Percentiles rank a stretch among this genome's conserved stretches.
These are phyloP conservation scores for Morpho helenor DNA, from an alignment of 2,888 invertebrate genomes.

Conservation along the genomic window DNA sequence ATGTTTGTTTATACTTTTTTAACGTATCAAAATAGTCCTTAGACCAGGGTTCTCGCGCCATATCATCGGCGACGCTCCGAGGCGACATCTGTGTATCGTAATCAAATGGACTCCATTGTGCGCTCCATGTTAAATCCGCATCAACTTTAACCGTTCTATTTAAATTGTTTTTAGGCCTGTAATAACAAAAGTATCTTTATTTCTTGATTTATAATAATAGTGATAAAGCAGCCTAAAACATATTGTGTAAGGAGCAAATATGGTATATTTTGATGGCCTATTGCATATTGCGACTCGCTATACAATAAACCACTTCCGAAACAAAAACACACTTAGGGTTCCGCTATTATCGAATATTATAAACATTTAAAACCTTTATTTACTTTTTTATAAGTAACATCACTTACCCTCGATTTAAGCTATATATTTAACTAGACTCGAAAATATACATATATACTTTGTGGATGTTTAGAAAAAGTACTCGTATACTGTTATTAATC, in stretches of 20 bases:
- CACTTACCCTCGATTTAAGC: too few species aligned
- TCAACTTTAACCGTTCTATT: conserved; percentile 68
- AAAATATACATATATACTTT: too few species aligned
- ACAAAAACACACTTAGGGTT: too few species aligned
- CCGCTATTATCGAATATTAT: too few species aligned
- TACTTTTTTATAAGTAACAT: too few species aligned
- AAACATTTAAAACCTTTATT: too few species aligned
- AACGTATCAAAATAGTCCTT: conserved; percentile 81
- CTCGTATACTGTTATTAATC: not conserved
- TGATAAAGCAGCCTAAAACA: too few species aligned
- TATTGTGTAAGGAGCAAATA: too few species aligned
- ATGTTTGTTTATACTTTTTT: conserved; percentile 67
- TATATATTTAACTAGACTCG: too few species aligned
- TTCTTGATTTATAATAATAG: not conserved
- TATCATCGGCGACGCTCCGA: conserved; percentile 78
- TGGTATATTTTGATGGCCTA: too few species aligned
- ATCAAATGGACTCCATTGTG: conserved; percentile 81
- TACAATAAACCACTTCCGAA: too few species aligned
- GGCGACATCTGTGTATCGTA: conserved; percentile 83
- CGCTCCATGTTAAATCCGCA: conserved; percentile 80
- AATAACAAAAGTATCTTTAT: not conserved
- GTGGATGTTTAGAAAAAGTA: conserved; percentile 8
- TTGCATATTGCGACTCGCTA: too few species aligned
- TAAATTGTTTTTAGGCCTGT: conserved; percentile 45
- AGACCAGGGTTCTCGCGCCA: conserved; percentile 85